Conservation (phyloP, 2,888 invertebrate genomes). For the Conus canariensis region DNA sequence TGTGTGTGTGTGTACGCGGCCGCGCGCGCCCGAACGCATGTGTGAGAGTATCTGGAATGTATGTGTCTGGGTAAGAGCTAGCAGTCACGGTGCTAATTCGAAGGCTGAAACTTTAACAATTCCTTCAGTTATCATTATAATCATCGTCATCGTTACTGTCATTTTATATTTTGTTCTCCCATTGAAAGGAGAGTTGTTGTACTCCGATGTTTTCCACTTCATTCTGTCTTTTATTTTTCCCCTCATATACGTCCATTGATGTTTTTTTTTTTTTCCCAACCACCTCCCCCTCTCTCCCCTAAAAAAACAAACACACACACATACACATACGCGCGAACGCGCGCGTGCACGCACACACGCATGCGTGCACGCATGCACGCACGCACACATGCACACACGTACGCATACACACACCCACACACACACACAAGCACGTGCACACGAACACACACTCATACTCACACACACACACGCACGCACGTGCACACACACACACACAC, state of each 20-base stretch:
- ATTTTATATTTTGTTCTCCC: too few relatives aligned
- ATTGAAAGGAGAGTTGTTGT: too few relatives aligned
- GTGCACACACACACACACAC: constrained; percentile 18
- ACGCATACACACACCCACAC: neutral
- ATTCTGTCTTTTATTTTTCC: too few relatives aligned
- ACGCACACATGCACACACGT: neutral
- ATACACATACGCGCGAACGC: neutral
- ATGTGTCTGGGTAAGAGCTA: too few relatives aligned
- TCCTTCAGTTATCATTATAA: too few relatives aligned
- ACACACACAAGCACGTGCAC: neutral
- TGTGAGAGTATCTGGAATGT: neutral
- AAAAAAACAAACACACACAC: neutral
- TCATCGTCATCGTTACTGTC: too few relatives aligned
- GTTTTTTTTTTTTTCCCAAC: too few relatives aligned
- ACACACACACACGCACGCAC: neutral
- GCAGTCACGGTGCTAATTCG: too few relatives aligned
- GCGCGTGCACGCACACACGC: neutral
- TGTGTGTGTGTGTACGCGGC: neutral
- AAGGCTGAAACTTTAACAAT: too few relatives aligned
- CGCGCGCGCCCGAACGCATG: neutral
- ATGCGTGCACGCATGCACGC: constrained; percentile 13
- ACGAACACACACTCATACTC: neutral
- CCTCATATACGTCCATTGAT: neutral
- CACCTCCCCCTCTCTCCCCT: too few relatives aligned
- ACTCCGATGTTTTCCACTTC: too few relatives aligned